Percentiles rank a stretch among this genome's conserved stretches.
phyloP scores from a whole-genome alignment of 2,113 vertebrate genomes.

The Sphyrna mokarran region DNA sequence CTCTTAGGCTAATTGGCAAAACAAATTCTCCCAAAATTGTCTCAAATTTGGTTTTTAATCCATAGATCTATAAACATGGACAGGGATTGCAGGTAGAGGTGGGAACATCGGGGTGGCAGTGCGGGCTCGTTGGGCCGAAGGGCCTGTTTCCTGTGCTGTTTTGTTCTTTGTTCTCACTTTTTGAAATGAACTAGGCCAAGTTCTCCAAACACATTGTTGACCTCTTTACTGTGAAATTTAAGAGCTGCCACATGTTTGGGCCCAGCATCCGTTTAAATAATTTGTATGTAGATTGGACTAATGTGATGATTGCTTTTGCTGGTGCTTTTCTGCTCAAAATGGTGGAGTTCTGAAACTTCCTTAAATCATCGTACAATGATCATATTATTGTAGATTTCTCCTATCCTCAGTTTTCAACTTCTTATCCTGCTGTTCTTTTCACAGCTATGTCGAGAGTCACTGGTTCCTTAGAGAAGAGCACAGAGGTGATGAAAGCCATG shows the following conservation, averaged over 20 bases:
- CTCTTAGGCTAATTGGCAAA: too few relatives aligned
- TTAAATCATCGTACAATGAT: not conserved
- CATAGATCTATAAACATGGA: too few relatives aligned
- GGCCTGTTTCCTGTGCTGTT: too few relatives aligned
- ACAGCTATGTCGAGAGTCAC: slow-evolving; percentile 82
- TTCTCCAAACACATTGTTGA: not conserved
- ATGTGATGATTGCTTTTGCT: not conserved
- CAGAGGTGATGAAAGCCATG: slow-evolving; percentile 98
- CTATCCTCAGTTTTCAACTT: not conserved
- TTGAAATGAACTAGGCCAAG: not conserved
- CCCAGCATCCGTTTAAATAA: not conserved
- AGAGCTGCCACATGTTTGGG: not conserved
- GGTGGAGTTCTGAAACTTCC: not conserved
- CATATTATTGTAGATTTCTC: not conserved
- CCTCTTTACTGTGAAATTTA: not conserved
- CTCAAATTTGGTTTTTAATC: too few relatives aligned
- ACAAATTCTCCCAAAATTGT: too few relatives aligned
- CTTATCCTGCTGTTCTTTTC: slow-evolving; percentile 40
- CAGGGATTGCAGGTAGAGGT: too few relatives aligned
- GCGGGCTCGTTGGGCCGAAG: too few relatives aligned
- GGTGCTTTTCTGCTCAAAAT: not conserved
- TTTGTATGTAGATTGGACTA: not conserved
- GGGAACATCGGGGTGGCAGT: too few relatives aligned
- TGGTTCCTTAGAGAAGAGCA: slow-evolving; percentile 88
- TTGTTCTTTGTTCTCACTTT: too few relatives aligned